Evolutionary conservation across 2,888 invertebrate genomes (phyloP).

Genomic region (Ochropleura leucogaster): DNA sequence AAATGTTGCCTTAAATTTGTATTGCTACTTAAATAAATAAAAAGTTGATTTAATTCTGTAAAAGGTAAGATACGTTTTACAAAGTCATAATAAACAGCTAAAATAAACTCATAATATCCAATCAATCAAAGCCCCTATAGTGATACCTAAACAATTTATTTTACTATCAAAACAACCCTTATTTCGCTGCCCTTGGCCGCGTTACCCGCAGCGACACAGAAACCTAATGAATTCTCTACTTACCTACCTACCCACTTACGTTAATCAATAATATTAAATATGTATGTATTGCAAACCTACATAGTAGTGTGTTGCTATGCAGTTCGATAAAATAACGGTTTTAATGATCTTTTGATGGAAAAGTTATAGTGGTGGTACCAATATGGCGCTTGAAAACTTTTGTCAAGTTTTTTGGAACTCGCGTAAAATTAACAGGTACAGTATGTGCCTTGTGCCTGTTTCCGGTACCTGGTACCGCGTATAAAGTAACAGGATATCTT

Average conservation of each 20-base stretch:
- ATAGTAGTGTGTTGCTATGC: conserved; percentile 21
- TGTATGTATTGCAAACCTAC: background rate
- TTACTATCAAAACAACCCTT: conserved; percentile 41
- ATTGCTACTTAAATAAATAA: background rate
- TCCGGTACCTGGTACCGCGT: no score
- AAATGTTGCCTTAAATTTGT: no score
- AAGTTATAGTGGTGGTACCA: background rate
- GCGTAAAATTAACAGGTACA: no score
- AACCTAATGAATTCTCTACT: conserved; percentile 4
- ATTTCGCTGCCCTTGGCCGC: conserved; percentile 39
- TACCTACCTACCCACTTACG: conserved; percentile 7
- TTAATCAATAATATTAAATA: conserved; percentile 33
- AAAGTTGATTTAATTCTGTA: no score
- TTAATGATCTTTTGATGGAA: background rate
- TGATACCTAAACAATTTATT: conserved; percentile 2
- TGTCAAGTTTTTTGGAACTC: no score
- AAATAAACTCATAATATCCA: background rate
- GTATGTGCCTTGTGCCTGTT: no score
- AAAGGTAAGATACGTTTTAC: no score
- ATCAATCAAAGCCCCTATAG: background rate
- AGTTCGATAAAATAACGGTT: conserved; percentile 20
- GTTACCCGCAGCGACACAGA: conserved; percentile 38
- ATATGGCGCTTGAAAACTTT: background rate
- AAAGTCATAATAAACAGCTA: background rate
- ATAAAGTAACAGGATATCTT: no score